phyloP scores from a whole-genome alignment of 64 coral and sea anemone genomes.

The Hydrozoanthus tunicans region DNA sequence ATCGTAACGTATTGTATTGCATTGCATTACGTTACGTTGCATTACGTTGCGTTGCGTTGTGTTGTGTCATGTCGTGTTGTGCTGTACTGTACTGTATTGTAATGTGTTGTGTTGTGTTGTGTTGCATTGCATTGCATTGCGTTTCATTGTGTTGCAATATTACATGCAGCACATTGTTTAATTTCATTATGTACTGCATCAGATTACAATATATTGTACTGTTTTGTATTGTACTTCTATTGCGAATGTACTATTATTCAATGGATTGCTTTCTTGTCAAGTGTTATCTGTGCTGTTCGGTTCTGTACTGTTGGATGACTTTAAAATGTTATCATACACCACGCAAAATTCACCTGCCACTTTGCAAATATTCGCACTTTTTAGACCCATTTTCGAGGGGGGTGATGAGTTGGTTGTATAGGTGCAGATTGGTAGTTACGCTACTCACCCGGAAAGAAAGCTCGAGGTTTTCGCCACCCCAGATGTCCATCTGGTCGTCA shows the following conservation, averaged over 20 bases:
- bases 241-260: no score
- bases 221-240: neutral
- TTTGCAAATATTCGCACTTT: no score
- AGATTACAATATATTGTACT: neutral
- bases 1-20: neutral
- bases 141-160: neutral
- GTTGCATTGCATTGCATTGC: neutral
- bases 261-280: no score
- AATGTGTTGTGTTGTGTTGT: neutral
- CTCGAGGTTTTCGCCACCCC: constrained; percentile 91
- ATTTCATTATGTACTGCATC: neutral
- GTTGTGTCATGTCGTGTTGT: neutral
- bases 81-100: no score
- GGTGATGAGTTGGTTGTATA: no score
- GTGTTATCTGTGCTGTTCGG: no score
- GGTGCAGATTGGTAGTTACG: neutral
- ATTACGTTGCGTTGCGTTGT: neutral
- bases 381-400: no score
- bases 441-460: constrained; percentile 76
- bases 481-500: constrained; percentile 90
- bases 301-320: no score
- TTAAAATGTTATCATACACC: no score
- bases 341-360: no score
- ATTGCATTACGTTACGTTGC: neutral
- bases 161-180: neutral